Evolutionary conservation across 2,113 vertebrate species (phyloP), one percentile per base, ranked within the genome.

Genomic region (Lasiurus borealis): DNA sequence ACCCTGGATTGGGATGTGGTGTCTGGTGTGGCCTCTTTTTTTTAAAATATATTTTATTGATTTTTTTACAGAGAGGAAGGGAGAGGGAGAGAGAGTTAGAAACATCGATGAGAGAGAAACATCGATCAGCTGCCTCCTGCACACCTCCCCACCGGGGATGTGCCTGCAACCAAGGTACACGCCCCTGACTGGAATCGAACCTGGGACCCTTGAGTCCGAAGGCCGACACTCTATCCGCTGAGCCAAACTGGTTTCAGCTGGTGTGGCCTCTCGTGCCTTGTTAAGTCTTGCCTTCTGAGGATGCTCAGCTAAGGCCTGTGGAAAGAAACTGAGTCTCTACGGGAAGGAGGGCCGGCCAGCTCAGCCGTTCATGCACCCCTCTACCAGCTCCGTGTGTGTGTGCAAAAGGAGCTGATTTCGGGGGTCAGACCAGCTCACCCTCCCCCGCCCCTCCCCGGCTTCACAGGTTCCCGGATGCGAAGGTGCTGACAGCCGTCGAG

Each of bases 391-490:
- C 1, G 1, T 6, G 46, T 23, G 8, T 46, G 23, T 27, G 8
- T 46, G 14, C 7, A 15, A 8, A 2, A 40, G 18, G 40, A 18
- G 25, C 40, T 57, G 88, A 31, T 50, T 34, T 64, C 50, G 48
- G 23, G n/a, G 29, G 50, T 1, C 16, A n/a, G 5, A 25, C 14
- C 77, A 46, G 62, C 36, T 92, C 34, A 92, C 29, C 48, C 31
- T 95, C 72, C 34, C 27, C 48, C 59, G 59, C 48, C 36, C 85
- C 1, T 46, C 73, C 50, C 73, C 57, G 21, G 0, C 10, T 90
- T 88, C 86, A 0, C 96, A 98, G 98, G 94, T 97, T 97, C 96
- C 84, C 91, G 93, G 96, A 98, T 98, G 98, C 98, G 85, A 94
- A 97, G 85, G 68, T 94, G 96, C 96, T 98, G 98, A 98, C 59